phyloP scores from a whole-genome alignment of 2,113 vertebrate genomes.

The Microcebus ravelobensis region DNA sequence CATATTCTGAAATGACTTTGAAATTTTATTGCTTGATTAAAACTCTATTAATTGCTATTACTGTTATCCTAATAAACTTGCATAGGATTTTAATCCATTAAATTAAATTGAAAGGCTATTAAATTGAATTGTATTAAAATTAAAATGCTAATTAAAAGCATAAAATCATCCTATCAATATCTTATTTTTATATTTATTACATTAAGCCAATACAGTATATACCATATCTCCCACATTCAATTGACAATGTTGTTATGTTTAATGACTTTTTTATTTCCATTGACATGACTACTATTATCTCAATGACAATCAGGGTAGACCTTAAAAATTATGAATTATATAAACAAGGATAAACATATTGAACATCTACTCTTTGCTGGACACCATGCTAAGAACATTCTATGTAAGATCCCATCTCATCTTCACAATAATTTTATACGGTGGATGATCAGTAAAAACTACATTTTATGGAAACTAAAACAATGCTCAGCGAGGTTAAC shows the following conservation, averaged over 20 bases:
- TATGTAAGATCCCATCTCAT: background rate
- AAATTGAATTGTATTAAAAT: slow-evolving; percentile 19
- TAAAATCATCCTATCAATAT: slow-evolving; percentile 64
- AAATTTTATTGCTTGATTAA: slow-evolving; percentile 52
- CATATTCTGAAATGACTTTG: slow-evolving; percentile 59
- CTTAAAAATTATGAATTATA: background rate
- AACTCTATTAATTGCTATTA: slow-evolving; percentile 52
- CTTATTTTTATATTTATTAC: slow-evolving; percentile 24
- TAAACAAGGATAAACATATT: background rate
- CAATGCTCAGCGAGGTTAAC: background rate
- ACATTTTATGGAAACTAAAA: background rate
- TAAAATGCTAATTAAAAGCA: slow-evolving; percentile 60
- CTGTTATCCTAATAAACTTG: slow-evolving; percentile 58
- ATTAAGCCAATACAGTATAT: slow-evolving; percentile 1
- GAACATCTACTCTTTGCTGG: background rate
- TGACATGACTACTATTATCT: background rate
- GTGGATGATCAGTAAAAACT: background rate
- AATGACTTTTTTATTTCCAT: background rate
- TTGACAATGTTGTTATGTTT: slow-evolving; percentile 53
- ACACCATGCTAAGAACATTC: background rate
- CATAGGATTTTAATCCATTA: slow-evolving; percentile 49
- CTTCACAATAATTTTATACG: background rate
- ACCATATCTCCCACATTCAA: background rate
- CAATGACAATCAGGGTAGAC: background rate
- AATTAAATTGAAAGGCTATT: background rate